Evolutionary conservation across 2,797 vertebrate species (phyloP).

Genomic region (Phylloscopus collybita): DNA sequence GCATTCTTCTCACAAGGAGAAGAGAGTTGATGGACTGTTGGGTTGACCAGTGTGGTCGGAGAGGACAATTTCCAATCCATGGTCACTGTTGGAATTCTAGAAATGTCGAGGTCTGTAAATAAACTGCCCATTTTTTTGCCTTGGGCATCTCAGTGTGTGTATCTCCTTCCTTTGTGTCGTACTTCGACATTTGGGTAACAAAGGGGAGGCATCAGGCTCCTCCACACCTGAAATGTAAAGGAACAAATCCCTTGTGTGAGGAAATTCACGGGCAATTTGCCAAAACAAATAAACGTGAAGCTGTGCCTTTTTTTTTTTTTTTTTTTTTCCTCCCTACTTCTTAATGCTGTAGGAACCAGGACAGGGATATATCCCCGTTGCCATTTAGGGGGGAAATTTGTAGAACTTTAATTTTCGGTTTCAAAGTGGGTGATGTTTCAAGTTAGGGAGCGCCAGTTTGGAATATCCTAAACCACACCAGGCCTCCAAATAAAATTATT

Average conservation of each 20-base stretch:
- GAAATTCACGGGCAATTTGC: background rate
- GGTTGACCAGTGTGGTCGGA: too few relatives aligned
- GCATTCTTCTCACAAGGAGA: too few relatives aligned
- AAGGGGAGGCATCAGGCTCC: background rate
- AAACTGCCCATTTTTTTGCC: too few relatives aligned
- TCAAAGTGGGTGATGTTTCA: background rate
- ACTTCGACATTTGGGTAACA: background rate
- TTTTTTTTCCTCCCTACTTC: background rate
- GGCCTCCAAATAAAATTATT: background rate
- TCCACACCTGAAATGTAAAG: background rate
- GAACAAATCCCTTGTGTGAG: background rate
- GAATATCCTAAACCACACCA: background rate
- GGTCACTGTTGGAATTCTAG: too few relatives aligned
- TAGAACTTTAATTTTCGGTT: background rate
- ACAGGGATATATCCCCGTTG: background rate
- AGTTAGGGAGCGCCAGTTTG: background rate
- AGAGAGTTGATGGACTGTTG: too few relatives aligned
- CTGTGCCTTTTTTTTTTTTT: background rate
- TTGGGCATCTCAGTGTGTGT: too few relatives aligned
- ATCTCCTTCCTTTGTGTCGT: too few relatives aligned
- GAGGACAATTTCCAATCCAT: too few relatives aligned
- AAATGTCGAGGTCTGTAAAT: too few relatives aligned
- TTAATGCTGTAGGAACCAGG: background rate
- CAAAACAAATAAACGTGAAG: background rate
- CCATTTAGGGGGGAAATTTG: background rate